These are phyloP conservation scores for Notiomystis cincta DNA, from an alignment of 2,113 vertebrate genomes.

Conservation along the genomic window DNA sequence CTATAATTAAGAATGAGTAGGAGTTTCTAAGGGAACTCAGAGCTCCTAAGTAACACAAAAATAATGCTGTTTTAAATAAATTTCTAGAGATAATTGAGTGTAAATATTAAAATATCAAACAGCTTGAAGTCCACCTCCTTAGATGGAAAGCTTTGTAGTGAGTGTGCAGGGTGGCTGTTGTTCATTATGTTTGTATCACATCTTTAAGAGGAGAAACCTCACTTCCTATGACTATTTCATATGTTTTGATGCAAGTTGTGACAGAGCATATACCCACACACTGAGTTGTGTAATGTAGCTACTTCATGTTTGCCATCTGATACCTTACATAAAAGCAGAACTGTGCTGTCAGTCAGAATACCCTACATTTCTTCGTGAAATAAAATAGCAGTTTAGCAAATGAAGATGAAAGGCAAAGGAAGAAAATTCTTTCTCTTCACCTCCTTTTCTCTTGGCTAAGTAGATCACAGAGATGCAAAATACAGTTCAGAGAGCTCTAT, in stretches of 20 bases:
- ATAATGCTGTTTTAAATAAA: background rate
- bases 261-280: background rate
- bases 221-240: background rate
- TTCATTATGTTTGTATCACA: background rate
- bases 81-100: background rate
- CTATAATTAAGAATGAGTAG: constrained; percentile 3
- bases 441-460: background rate
- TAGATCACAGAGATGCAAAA: background rate
- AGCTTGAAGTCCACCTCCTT: background rate
- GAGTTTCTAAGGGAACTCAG: constrained; percentile 1
- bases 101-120: background rate
- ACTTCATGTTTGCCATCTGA: background rate
- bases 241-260: background rate
- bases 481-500: background rate
- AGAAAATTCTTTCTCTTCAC: background rate
- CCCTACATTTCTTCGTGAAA: background rate
- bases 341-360: background rate
- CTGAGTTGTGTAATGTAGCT: background rate
- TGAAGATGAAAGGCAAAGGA: background rate
- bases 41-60: constrained; percentile 1
- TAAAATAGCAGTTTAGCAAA: background rate
- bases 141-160: background rate
- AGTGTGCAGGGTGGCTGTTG: background rate
- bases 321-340: background rate
- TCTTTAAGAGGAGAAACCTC: background rate